Base-by-base conservation (phyloP, 2,113 vertebrate species). In the Pluvialis apricaria region DNA sequence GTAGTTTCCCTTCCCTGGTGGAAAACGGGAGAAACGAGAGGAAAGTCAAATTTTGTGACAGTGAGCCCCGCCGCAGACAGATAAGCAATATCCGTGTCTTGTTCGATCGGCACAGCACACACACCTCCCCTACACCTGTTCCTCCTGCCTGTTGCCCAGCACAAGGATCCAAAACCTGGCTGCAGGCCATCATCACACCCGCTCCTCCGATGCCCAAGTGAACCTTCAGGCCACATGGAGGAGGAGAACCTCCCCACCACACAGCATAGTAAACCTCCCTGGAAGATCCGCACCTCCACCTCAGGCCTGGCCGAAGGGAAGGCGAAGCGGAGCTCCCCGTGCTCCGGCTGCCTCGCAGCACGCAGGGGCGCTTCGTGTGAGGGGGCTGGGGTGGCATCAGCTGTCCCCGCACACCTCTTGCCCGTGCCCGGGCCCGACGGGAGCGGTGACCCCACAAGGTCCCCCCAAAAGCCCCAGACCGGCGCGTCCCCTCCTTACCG, bases 1-100 rank as follows among this genome's bases (percentile, higher is more conserved):
- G 94, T 99, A 99, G 95, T 99, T 99, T 52, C 99, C 99, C 82
- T 99, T 99, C 34, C 99, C 99, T 99, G 88, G 14, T 58, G 29
- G 40, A 95, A 79, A 95, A 94, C 9, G 36, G 69, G 69, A 77
- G 32, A n/a, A 14, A 78, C 21, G 88, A 85, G 86, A 77, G 19
- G 25, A 60, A 92, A 44, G 85, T 96, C 55, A 95, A 0, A 5
- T 28, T 47, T 28, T 34, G 73, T 2, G 52, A 40, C 76, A 81
- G 77, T 0, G 3, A 82, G 65, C 49, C 58, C 38, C 3, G 31
- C 40, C 5, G 5, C 32, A 38, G 87, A 21, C n/a, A 54, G 19
- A 28, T 47, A 54, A 69, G 47, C 57, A 11, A n/a, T 24, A 84
- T 5, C 51, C 13, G 1, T 1, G 9, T 15, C 21, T 4, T 58